Conservation (phyloP, 2,113 vertebrate genomes). For the Dendrocopos noguchii region DNA sequence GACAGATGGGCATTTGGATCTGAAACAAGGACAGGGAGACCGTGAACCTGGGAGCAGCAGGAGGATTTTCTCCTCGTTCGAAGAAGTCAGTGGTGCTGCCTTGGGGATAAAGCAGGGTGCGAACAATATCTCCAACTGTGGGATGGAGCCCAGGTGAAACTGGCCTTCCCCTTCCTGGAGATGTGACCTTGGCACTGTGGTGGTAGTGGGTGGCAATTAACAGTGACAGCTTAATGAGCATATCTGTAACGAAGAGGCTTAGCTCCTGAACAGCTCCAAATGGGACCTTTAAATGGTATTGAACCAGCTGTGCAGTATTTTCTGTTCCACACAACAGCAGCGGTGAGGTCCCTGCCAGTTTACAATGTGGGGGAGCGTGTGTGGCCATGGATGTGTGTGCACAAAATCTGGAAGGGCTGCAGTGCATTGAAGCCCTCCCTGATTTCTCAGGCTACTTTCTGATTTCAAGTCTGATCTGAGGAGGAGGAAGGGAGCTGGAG, state of each 20-base stretch:
- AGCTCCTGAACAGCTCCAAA: slow-evolving; percentile 35
- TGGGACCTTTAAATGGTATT: slow-evolving; percentile 31
- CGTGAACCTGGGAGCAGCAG: not conserved
- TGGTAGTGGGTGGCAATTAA: not conserved
- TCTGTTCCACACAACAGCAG: slow-evolving; percentile 1
- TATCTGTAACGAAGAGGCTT: not conserved
- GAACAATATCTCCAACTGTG: not conserved
- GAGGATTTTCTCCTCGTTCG: not conserved
- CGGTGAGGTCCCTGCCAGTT: not conserved
- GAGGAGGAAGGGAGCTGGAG: not conserved
- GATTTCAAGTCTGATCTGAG: not conserved
- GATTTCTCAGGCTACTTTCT: not conserved
- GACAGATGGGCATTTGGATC: not conserved
- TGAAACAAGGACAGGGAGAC: not conserved
- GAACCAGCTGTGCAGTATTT: slow-evolving; percentile 54
- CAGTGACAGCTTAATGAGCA: slow-evolving; percentile 54
- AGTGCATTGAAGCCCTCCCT: not conserved
- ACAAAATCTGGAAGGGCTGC: not conserved
- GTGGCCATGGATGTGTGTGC: fast-evolving
- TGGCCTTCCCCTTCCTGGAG: not conserved
- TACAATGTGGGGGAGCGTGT: not conserved
- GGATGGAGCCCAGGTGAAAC: not conserved
- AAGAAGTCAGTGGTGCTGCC: not conserved
- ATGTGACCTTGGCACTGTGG: not conserved
- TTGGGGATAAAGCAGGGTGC: not conserved